Evolutionary conservation across 2,113 vertebrate species (phyloP), one percentile per base, ranked within the genome.

Genomic region (Plotosus lineatus): DNA sequence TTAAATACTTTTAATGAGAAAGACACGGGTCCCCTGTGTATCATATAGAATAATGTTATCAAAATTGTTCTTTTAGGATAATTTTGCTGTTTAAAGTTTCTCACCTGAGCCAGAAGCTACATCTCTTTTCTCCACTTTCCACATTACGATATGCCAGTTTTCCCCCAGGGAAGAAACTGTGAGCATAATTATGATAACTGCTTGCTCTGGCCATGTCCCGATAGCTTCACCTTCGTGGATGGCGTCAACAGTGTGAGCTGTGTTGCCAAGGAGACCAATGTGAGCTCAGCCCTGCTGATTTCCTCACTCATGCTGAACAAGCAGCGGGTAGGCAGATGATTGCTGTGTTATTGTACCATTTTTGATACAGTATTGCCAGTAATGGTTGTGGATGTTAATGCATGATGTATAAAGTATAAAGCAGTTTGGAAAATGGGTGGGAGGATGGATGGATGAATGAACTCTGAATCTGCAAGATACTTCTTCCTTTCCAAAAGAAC

Each of bases 151-250:
- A 40, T 31, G 19, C 55, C 50, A 38, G 42, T 53, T 74, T 83
- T 51, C 23, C 0, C 2, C 80, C 74, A 94, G 94, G 93, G 94
- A 86, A 92, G 74, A 87, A 94, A 91, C 93, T 95, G 92, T 89
- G 93, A 95, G 83, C 86, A 92, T 90, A 94, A 96, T 92, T 95
- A 94, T 86, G 89, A 94, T 82, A 92, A 95, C 87, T 97, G 93
- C 90, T 90, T 93, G 89, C 90, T 92, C 44, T 90, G 92, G 80
- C 90, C 89, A 38, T 97, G 94, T 88, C 95, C 94, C 63, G 81
- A 79, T 90, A 91, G 88, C 44, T 93, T 91, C 89, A 88, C 91
- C 86, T 95, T 93, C 90, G 81, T 92, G 87, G 94, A 96, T 85
- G 94, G 92, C 88, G 92, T 94, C 91, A 93, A 93, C 88, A 92